Conservation (phyloP, 2,888 invertebrate genomes). For the Zeuzera pyrina region DNA sequence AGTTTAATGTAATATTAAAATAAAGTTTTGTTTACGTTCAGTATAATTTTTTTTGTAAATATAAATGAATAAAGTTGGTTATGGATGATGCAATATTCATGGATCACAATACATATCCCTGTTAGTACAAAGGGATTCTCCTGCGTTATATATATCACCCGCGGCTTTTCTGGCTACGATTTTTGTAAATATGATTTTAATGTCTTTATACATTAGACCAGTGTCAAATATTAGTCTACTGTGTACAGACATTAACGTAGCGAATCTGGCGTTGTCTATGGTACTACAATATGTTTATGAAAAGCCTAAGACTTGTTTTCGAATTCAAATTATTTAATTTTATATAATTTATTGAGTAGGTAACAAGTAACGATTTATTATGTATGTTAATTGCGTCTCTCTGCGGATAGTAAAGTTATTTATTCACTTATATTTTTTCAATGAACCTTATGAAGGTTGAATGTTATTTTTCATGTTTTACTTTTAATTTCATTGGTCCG, state of each 20-base stretch:
- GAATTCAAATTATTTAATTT: slow-evolving; percentile 65
- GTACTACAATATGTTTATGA: slow-evolving; percentile 44
- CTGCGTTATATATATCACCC: slow-evolving; percentile 49
- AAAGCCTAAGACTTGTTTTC: slow-evolving; percentile 71
- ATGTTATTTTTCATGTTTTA: no score
- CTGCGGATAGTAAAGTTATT: slow-evolving; percentile 20
- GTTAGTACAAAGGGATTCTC: slow-evolving; percentile 49
- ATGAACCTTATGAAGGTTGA: no score
- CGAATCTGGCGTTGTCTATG: slow-evolving; percentile 22
- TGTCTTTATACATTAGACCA: not conserved
- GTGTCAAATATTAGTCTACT: not conserved
- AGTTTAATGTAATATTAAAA: no score
- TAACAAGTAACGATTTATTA: slow-evolving; percentile 38
- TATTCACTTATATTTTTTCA: no score
- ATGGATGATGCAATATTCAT: no score
- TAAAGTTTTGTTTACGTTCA: not conserved
- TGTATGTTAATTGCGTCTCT: slow-evolving; percentile 37
- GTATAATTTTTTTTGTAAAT: not conserved
- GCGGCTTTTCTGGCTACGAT: slow-evolving; percentile 40
- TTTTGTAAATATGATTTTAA: slow-evolving; percentile 40
- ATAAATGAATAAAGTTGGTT: slow-evolving; percentile 1
- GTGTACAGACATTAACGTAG: slow-evolving; percentile 16
- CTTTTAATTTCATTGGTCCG: no score
- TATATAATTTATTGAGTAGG: slow-evolving; percentile 70
- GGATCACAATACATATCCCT: slow-evolving; percentile 44